Evolutionary conservation across 2,797 vertebrate genomes (phyloP), one percentile per base, ranked within the genome.

Genomic region (Hydrophis major): DNA sequence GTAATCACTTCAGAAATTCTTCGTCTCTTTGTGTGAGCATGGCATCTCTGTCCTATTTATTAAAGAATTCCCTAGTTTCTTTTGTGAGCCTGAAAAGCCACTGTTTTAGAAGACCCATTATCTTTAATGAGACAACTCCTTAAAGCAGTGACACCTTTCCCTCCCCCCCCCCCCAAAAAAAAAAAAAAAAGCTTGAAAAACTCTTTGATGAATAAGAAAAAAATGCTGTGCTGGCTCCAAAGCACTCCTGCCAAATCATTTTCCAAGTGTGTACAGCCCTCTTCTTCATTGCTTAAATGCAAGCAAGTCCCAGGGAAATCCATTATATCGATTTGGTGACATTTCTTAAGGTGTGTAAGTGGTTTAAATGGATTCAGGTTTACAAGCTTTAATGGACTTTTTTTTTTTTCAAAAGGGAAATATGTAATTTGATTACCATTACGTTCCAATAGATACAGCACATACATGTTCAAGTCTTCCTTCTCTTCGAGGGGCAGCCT

Each of bases 401-500:
- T 63, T 92, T 92, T 63, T 92, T 37, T 60, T 88, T 1, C 27
- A 74, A 42, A 78, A 90, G 86, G 90, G 83, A 91, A 91, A 86
- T 91, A 93, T 32, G 60, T 47, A 56, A 20, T 91, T 91, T 91
- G 86, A 61, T 60, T 50, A 86, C 32, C 89, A 91, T 66, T 88
- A 89, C 59, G 61, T 18, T 89, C 11, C 89, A 92, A 93, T 47
- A 57, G 93, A 94, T 91, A 10, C 90, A 86, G 32, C 60, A 42
- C 90, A 88, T 87, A 28, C 87, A 95, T 42, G 88, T 59, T 86
- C 50, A 78, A 87, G 53, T 88, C 88, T 92, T 47, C 90, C 27
- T 91, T 63, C 56, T 89, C 86, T 86, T 89, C 59, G 53, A 6
- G 90, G 83, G 95, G 92, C 94, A 97, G 91, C n/a, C 88, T 59